A percentile compares a stretch with the other conserved stretches of the same genome.
phyloP scores from a whole-genome alignment of 2,797 vertebrate genomes.

The Sternarchorhynchus goeldii region DNA sequence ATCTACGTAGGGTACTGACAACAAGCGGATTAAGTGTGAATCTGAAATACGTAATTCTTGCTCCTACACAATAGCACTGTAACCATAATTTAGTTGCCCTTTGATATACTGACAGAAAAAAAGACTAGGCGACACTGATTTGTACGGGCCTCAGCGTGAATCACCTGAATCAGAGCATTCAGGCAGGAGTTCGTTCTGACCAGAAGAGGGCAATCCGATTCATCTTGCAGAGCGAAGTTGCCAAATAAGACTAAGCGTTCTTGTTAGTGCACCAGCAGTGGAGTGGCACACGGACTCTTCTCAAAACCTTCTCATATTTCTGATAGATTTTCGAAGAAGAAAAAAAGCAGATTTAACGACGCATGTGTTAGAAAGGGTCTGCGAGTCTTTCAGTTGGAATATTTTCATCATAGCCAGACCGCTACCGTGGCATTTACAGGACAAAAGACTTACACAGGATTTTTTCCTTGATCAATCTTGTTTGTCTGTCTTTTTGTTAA shows the following conservation, averaged over 20 bases:
- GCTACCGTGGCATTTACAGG: not conserved
- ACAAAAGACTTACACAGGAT: slow-evolving; percentile 2
- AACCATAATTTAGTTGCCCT: too few relatives aligned
- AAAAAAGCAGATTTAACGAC: slow-evolving; percentile 9
- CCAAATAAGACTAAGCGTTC: slow-evolving; percentile 45
- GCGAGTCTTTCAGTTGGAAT: slow-evolving; percentile 21
- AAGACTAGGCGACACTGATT: too few relatives aligned
- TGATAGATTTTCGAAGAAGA: slow-evolving; percentile 32
- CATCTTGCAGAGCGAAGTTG: slow-evolving; percentile 33
- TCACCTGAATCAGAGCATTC: too few relatives aligned
- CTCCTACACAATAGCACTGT: too few relatives aligned
- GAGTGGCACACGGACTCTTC: slow-evolving; percentile 15
- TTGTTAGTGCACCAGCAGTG: slow-evolving; percentile 48
- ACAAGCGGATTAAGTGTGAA: too few relatives aligned
- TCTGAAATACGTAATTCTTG: too few relatives aligned
- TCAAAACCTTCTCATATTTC: slow-evolving; percentile 26
- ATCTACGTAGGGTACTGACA: too few relatives aligned
- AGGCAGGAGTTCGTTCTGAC: slow-evolving; percentile 48
- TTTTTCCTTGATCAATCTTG: not conserved
- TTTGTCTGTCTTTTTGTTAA: slow-evolving; percentile 21
- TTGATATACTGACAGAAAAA: too few relatives aligned
- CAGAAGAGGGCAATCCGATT: slow-evolving; percentile 74
- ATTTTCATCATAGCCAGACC: slow-evolving; percentile 28
- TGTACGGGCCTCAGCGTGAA: too few relatives aligned
- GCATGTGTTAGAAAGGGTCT: not conserved